A percentile compares a stretch with the other conserved stretches of the same genome.
Conservation (phyloP, 2,888 invertebrate genomes). For the Bellardia bayeri region DNA sequence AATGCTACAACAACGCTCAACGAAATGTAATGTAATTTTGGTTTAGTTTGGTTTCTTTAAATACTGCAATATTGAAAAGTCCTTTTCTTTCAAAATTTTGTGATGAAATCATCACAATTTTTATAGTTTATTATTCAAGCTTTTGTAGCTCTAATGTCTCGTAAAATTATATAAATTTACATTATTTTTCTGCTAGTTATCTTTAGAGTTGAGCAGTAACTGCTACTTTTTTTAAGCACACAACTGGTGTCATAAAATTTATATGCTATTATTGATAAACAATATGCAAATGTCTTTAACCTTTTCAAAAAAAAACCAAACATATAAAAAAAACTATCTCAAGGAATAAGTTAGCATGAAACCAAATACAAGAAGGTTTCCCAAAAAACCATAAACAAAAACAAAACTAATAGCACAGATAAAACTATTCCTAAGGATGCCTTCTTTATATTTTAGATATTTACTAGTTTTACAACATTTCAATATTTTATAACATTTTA, state of each 20-base stretch:
- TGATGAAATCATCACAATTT: slow-evolving; percentile 39
- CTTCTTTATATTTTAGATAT: slow-evolving; percentile 19
- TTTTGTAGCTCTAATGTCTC: slow-evolving; percentile 49
- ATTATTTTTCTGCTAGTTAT: background rate
- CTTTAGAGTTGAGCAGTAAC: background rate
- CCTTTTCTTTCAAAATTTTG: background rate
- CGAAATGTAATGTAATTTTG: no score
- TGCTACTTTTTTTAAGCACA: slow-evolving; percentile 21
- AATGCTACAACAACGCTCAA: no score
- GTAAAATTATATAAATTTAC: slow-evolving; percentile 52
- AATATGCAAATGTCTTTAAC: slow-evolving; percentile 72
- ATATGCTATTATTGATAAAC: slow-evolving; percentile 72
- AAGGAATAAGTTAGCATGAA: slow-evolving; percentile 47
- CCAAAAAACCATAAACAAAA: background rate
- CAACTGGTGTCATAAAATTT: slow-evolving; percentile 59
- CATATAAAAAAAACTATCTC: slow-evolving; percentile 8
- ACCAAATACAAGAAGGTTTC: slow-evolving; percentile 3
- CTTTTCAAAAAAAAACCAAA: slow-evolving; percentile 9
- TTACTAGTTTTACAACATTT: slow-evolving; percentile 71
- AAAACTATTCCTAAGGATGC: background rate
- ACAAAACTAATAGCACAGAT: background rate
- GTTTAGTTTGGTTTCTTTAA: background rate
- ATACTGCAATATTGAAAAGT: background rate
- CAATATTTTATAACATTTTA: slow-evolving; percentile 70
- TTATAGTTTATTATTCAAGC: slow-evolving; percentile 32